Percentiles rank a stretch among this genome's conserved stretches.
These are phyloP conservation scores for Quadroppia sp. DNA, from an alignment of 2,888 invertebrate species.

Conservation along the genomic window DNA sequence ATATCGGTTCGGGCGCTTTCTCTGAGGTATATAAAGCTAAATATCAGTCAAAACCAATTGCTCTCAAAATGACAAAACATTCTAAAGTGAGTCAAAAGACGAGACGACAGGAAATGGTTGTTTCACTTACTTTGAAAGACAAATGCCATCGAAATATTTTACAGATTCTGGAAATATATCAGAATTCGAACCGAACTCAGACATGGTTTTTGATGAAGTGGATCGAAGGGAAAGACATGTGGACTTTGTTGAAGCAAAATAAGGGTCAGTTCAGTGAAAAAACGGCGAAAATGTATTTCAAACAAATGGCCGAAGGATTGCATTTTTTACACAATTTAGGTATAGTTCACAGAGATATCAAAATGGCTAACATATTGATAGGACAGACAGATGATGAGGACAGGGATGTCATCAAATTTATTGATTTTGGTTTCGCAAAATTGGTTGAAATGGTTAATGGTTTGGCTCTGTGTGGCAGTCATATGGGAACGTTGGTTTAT, in stretches of 20 bases:
- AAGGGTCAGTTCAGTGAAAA: slow-evolving; percentile 1
- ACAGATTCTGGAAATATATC: background rate
- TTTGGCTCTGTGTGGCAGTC: background rate
- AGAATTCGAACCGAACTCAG: background rate
- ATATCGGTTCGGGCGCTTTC: background rate
- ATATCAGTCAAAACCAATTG: background rate
- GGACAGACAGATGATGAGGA: slow-evolving; percentile 63
- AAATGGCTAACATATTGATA: slow-evolving; percentile 91
- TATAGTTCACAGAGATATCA: slow-evolving; percentile 97
- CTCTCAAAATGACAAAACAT: background rate
- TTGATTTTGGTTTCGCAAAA: slow-evolving; percentile 31
- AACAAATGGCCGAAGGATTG: slow-evolving; percentile 83
- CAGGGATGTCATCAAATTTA: background rate
- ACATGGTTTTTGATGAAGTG: slow-evolving; percentile 1
- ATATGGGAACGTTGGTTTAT: slow-evolving; percentile 21
- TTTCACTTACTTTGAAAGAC: background rate
- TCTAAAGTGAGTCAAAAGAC: background rate
- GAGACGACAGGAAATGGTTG: background rate
- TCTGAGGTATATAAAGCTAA: background rate
- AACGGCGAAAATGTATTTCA: slow-evolving; percentile 63
- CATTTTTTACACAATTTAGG: slow-evolving; percentile 92
- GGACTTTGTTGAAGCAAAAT: background rate
- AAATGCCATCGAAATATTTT: background rate
- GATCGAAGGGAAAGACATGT: slow-evolving; percentile 18
- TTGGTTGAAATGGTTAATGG: background rate